phyloP scores from a whole-genome alignment of 2,797 vertebrate genomes.

The Amniataba percoides region DNA sequence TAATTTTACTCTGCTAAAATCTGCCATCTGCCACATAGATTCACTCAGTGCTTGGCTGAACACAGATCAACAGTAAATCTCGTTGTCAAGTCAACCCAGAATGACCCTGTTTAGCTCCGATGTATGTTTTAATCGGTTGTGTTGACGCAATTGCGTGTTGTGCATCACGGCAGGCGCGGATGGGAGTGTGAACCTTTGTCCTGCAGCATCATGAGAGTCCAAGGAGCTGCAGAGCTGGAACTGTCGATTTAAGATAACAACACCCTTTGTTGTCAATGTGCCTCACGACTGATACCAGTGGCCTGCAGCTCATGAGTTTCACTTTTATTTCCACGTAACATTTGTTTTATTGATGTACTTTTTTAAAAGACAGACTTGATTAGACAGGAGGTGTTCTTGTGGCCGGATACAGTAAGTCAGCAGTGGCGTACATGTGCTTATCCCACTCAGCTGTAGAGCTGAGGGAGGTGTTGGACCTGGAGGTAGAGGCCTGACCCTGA shows the following conservation, averaged over 20 bases:
- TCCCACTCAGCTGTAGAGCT: conserved; percentile 9
- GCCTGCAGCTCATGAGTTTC: background rate
- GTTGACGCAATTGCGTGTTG: background rate
- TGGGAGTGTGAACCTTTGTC: conserved; percentile 34
- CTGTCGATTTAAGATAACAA: conserved; percentile 37
- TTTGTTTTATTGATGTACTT: background rate
- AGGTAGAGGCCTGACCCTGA: conserved; percentile 10
- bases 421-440: conserved; percentile 29
- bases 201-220: conserved; percentile 26
- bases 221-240: conserved; percentile 19
- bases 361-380: background rate
- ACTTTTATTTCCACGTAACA: background rate
- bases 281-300: conserved; percentile 21
- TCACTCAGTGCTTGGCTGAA: conserved; percentile 24
- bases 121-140: background rate
- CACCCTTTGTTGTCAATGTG: conserved; percentile 18
- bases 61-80: conserved; percentile 17
- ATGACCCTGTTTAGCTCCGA: background rate
- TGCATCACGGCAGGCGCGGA: conserved; percentile 1
- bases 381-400: conserved; percentile 4
- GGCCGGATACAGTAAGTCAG: conserved; percentile 19
- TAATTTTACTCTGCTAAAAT: conserved; percentile 38
- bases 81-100: background rate
- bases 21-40: conserved; percentile 38
- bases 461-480: conserved; percentile 3